A percentile compares a stretch with the other conserved stretches of the same genome.
Evolutionary conservation across 2,888 invertebrate species (phyloP).

Genomic region (Cataglyphis altisquamis): DNA sequence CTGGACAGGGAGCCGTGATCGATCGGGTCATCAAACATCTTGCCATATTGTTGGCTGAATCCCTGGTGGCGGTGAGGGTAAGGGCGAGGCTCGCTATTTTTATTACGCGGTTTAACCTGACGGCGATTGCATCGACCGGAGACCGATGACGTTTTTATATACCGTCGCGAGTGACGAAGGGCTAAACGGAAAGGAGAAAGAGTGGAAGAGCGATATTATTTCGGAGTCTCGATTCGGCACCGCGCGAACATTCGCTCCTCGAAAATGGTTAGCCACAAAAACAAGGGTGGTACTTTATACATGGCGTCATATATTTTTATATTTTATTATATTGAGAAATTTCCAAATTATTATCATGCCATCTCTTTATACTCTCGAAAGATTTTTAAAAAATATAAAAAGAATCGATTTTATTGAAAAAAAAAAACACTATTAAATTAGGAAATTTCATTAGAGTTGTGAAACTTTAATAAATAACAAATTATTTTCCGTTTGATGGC

Average conservation of each 20-base stretch:
- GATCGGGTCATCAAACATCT: slow-evolving; percentile 79
- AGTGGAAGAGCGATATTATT: slow-evolving; percentile 47
- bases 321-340: background rate
- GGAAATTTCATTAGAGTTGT: background rate
- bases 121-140: slow-evolving; percentile 70
- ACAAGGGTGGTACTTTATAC: background rate
- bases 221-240: background rate
- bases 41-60: slow-evolving; percentile 75
- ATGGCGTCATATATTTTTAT: background rate
- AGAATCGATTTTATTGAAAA: no score
- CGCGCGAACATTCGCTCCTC: background rate
- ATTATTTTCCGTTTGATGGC: background rate
- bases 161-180: slow-evolving; percentile 18
- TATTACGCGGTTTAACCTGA: slow-evolving; percentile 74
- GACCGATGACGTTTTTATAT: slow-evolving; percentile 68
- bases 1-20: slow-evolving; percentile 73
- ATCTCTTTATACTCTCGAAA: background rate
- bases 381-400: background rate
- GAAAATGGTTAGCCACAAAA: background rate
- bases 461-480: background rate
- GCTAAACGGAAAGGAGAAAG: slow-evolving; percentile 28
- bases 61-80: slow-evolving; percentile 48
- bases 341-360: background rate
- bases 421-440: background rate
- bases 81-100: slow-evolving; percentile 64